phyloP scores from a whole-genome alignment of 2,113 vertebrate species.

The Mirza zaza region DNA sequence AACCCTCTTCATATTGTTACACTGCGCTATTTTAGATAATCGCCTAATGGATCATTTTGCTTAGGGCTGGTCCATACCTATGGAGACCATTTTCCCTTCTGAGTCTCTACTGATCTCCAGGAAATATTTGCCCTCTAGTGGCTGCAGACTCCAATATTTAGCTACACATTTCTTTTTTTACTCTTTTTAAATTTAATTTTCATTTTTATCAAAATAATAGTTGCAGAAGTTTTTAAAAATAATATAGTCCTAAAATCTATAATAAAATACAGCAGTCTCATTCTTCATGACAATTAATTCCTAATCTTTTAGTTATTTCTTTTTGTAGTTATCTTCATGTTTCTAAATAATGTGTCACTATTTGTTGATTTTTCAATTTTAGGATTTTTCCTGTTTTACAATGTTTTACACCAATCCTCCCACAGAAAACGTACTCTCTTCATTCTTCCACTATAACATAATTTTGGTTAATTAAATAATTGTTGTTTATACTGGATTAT shows the following conservation, averaged over 20 bases:
- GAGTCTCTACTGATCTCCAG: not conserved
- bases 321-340: not conserved
- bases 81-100: not conserved
- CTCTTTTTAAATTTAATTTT: not conserved
- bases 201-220: not conserved
- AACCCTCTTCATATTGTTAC: not conserved
- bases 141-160: not conserved
- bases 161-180: not conserved
- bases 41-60: not conserved
- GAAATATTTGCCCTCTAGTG: constrained; percentile 30
- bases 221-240: not conserved
- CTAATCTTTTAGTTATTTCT: not conserved
- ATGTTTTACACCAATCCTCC: not conserved
- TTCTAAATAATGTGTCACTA: constrained; percentile 2
- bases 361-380: not conserved
- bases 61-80: not conserved
- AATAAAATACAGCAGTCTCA: not conserved
- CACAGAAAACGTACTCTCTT: not conserved
- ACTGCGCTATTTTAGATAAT: not conserved
- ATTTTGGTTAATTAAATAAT: not conserved
- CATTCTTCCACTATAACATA: not conserved
- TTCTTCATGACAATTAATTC: not conserved
- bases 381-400: not conserved
- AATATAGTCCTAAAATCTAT: not conserved
- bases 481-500: not conserved